Percentiles rank a stretch among this genome's conserved stretches.
These are phyloP conservation scores for Crypturellus tataupa DNA, from an alignment of 2,797 vertebrate genomes.

Conservation along the genomic window DNA sequence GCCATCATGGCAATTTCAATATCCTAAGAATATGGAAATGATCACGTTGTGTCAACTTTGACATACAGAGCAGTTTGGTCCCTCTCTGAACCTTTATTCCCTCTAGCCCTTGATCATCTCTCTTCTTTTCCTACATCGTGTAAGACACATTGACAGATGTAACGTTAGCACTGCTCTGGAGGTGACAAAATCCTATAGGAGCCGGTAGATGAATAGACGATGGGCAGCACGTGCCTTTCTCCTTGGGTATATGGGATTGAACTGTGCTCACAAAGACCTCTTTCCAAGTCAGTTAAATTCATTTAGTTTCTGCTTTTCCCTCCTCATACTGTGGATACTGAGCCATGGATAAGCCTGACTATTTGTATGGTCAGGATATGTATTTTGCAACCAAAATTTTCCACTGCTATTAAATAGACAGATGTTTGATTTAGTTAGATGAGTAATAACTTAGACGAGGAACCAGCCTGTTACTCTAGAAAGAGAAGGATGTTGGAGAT, in stretches of 20 bases:
- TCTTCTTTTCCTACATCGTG: neutral
- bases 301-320: neutral
- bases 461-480: neutral
- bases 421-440: neutral
- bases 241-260: neutral
- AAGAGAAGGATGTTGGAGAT: neutral
- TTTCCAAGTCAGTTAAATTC: neutral
- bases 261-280: neutral
- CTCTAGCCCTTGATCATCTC: neutral
- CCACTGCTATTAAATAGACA: neutral
- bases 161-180: neutral
- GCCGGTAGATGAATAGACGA: neutral
- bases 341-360: neutral
- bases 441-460: neutral
- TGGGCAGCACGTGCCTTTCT: neutral
- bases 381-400: neutral
- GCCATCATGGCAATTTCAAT: neutral
- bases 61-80: neutral
- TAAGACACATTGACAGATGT: neutral
- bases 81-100: neutral
- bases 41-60: neutral
- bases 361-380: neutral
- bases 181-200: accelerated
- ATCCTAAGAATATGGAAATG: neutral
- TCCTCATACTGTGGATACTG: neutral